Evolutionary conservation across 1,140 invertebrate species (phyloP).

Genomic region (Maniola jurtina): DNA sequence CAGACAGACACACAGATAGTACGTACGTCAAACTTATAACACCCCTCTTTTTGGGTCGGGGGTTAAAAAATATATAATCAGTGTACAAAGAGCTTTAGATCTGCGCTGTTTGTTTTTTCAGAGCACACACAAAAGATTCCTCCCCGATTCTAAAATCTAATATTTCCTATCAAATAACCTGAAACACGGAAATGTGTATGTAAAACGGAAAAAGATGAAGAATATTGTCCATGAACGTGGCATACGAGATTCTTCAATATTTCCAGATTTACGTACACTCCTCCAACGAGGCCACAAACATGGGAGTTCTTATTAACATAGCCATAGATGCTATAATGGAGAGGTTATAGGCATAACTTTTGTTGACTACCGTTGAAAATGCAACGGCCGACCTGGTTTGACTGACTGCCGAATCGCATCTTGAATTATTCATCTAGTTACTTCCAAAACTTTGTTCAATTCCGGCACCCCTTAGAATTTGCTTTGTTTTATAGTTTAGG

Average conservation of each 20-base stretch:
- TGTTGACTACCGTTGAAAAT: slow-evolving; percentile 38
- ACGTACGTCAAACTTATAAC: too few species aligned
- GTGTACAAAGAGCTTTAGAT: background rate
- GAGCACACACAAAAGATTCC: slow-evolving; percentile 14
- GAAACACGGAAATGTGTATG: slow-evolving; percentile 38
- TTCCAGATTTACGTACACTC: slow-evolving; percentile 55
- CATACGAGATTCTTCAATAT: slow-evolving; percentile 53
- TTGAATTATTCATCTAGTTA: slow-evolving; percentile 68
- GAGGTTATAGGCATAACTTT: slow-evolving; percentile 2
- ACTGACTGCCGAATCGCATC: slow-evolving; percentile 60
- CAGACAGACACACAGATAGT: too few species aligned
- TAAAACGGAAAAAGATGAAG: slow-evolving; percentile 41
- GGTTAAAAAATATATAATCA: background rate
- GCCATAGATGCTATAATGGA: slow-evolving; percentile 19
- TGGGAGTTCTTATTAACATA: slow-evolving; percentile 12
- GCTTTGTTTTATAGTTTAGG: slow-evolving; percentile 62
- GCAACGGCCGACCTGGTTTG: slow-evolving; percentile 51
- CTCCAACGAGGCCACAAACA: slow-evolving; percentile 6
- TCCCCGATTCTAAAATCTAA: slow-evolving; percentile 27
- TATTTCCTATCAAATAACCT: slow-evolving; percentile 33
- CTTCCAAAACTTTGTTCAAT: slow-evolving; percentile 52
- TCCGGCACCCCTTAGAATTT: slow-evolving; percentile 47
- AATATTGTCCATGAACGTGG: slow-evolving; percentile 48
- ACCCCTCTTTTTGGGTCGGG: background rate
- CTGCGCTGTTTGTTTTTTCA: slow-evolving; percentile 3